These are phyloP conservation scores for Apostichopus parvimensis DNA, from an alignment of 35 echinoderm and acorn worm genomes.

Conservation along the genomic window DNA sequence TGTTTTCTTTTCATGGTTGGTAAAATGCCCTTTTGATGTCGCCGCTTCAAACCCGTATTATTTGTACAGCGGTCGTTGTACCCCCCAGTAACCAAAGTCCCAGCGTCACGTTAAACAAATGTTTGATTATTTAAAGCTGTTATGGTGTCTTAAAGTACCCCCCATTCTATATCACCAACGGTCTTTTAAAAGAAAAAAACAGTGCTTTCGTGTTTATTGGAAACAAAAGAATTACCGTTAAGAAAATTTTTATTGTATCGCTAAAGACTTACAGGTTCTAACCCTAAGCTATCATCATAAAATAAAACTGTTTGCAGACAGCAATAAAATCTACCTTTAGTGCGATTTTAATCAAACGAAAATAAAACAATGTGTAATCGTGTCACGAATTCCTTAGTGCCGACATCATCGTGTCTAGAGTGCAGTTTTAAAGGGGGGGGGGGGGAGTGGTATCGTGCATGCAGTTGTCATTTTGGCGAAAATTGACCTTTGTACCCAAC, in stretches of 20 bases:
- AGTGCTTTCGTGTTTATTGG: background rate
- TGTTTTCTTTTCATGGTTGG: background rate
- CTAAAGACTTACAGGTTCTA: background rate
- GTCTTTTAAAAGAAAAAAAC: background rate
- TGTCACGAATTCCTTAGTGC: too few relatives aligned
- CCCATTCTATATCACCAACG: background rate
- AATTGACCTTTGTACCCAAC: too few relatives aligned
- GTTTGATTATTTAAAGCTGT: slow-evolving; percentile 23
- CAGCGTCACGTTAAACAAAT: background rate
- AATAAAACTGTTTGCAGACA: slow-evolving; percentile 10
- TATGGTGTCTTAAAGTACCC: background rate
- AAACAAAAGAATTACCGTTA: slow-evolving; percentile 36
- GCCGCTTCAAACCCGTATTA: background rate
- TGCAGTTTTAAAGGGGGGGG: too few relatives aligned
- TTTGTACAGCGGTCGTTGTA: slow-evolving; percentile 24
- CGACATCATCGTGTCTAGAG: too few relatives aligned
- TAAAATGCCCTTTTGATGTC: slow-evolving; percentile 2
- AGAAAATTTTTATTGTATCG: slow-evolving; percentile 11
- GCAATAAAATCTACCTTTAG: slow-evolving; percentile 27
- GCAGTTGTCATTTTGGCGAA: too few relatives aligned
- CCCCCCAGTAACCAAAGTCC: background rate
- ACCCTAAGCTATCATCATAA: slow-evolving; percentile 35
- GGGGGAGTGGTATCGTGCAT: too few relatives aligned
- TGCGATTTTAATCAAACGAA: background rate
- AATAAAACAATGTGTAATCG: background rate